phyloP scores from a whole-genome alignment of 2,113 vertebrate species.

The Burhinus bistriatus region DNA sequence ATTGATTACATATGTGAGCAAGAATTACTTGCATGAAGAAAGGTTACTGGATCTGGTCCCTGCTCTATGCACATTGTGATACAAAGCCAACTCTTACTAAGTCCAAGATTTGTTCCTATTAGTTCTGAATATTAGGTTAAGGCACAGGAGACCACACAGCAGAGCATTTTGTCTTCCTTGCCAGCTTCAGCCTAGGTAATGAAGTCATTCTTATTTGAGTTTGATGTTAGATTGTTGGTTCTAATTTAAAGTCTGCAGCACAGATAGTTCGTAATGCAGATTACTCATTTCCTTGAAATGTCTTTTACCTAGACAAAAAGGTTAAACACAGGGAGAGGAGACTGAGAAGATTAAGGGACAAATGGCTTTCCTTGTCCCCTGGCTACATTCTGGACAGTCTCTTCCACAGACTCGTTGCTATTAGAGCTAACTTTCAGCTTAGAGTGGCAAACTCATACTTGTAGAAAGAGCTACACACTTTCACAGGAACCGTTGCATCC shows the following conservation, averaged over 20 bases:
- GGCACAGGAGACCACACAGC: conserved; percentile 19
- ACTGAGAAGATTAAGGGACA: not conserved
- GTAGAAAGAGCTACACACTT: not conserved
- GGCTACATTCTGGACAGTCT: not conserved
- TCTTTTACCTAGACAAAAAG: not conserved
- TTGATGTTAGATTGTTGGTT: not conserved
- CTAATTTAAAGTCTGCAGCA: not conserved
- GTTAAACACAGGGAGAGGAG: not conserved
- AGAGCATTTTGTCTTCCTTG: not conserved
- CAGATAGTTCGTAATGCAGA: not conserved
- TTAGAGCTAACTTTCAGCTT: not conserved
- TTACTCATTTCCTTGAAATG: not conserved
- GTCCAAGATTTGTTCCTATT: not conserved
- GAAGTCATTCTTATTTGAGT: conserved; percentile 30
- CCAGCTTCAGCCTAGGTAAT: conserved; percentile 31
- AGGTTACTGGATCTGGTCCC: conserved; percentile 19
- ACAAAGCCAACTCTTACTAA: not conserved
- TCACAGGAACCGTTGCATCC: not conserved
- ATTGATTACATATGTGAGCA: conserved; percentile 10
- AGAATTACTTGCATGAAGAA: conserved; percentile 5
- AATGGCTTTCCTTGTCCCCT: not conserved
- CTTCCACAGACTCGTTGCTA: not conserved
- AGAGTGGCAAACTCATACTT: not conserved
- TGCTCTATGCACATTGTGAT: not conserved
- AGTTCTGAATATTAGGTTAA: conserved; percentile 16